Evolutionary conservation across 1,140 invertebrate species (phyloP).

Genomic region (Leptoteleia sp.): DNA sequence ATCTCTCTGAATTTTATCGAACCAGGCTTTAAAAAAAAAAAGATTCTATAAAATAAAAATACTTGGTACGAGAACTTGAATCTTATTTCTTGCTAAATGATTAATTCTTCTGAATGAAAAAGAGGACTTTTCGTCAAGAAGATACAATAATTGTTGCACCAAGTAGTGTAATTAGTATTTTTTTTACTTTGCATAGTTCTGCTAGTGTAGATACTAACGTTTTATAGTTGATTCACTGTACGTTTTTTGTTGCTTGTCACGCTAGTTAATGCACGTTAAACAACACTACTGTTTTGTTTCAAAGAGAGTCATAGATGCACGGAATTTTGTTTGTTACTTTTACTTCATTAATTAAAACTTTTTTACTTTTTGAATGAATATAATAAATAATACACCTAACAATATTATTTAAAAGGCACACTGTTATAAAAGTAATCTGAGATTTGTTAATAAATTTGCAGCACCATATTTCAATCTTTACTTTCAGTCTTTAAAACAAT

Average conservation of each 20-base stretch:
- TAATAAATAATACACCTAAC: conserved; percentile 2
- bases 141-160: conserved; percentile 11
- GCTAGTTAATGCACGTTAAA: conserved; percentile 26
- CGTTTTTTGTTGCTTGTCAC: conserved; percentile 48
- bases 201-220: not conserved
- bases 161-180: conserved; percentile 22
- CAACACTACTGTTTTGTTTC: conserved; percentile 23
- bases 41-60: too few species aligned
- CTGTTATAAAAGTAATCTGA: not conserved
- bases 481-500: too few species aligned
- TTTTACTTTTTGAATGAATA: not conserved
- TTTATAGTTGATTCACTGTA: conserved; percentile 29
- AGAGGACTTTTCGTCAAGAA: conserved; percentile 8
- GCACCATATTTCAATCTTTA: not conserved
- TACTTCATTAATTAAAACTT: conserved; percentile 3
- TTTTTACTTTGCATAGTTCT: conserved; percentile 2
- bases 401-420: conserved; percentile 4
- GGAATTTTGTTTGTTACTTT: conserved; percentile 19
- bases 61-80: too few species aligned
- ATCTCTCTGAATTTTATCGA: too few species aligned
- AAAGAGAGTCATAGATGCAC: conserved; percentile 13
- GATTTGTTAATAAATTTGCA: not conserved
- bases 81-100: not conserved
- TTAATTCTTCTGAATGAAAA: too few species aligned
- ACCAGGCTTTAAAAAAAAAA: too few species aligned